Evolutionary conservation across 2,888 invertebrate species (phyloP).

Genomic region (Oscheius myriophilus): DNA sequence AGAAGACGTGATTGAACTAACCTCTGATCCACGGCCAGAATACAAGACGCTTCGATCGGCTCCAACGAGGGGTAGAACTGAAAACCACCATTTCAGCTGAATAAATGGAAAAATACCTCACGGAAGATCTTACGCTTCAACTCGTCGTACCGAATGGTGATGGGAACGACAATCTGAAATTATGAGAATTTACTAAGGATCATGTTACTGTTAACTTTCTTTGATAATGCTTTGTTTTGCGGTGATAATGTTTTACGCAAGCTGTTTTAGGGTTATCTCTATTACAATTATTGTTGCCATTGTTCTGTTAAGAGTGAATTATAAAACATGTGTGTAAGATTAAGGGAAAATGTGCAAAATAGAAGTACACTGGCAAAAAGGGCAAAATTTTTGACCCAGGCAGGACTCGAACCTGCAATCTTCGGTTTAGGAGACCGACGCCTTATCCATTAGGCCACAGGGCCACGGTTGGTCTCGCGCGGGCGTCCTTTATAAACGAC

Average conservation of each 20-base stretch:
- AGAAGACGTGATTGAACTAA: too few relatives aligned
- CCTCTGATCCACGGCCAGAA: slow-evolving; percentile 52
- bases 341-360: too few relatives aligned
- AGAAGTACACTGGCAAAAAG: too few relatives aligned
- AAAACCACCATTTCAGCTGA: slow-evolving; percentile 1
- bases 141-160: slow-evolving; percentile 28
- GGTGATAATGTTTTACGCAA: too few relatives aligned
- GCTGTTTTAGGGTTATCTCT: too few relatives aligned
- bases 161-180: slow-evolving; percentile 24
- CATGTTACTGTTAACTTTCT: too few relatives aligned
- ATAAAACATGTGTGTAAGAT: too few relatives aligned
- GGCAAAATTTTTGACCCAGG: slow-evolving; percentile 35
- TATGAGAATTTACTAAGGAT: background rate
- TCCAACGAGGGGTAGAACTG: slow-evolving; percentile 15
- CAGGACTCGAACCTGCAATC: slow-evolving; percentile 55
- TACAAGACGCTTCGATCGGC: slow-evolving; percentile 40
- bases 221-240: too few relatives aligned
- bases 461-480: too few relatives aligned
- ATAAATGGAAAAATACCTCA: slow-evolving; percentile 10
- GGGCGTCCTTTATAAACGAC: too few relatives aligned
- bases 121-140: slow-evolving; percentile 36
- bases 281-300: too few relatives aligned
- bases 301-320: too few relatives aligned
- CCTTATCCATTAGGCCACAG: slow-evolving; percentile 64
- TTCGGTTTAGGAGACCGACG: slow-evolving; percentile 63